Evolutionary conservation across 2,113 vertebrate genomes (phyloP), one percentile per base, ranked within the genome.

Genomic region (Tyto alba): DNA sequence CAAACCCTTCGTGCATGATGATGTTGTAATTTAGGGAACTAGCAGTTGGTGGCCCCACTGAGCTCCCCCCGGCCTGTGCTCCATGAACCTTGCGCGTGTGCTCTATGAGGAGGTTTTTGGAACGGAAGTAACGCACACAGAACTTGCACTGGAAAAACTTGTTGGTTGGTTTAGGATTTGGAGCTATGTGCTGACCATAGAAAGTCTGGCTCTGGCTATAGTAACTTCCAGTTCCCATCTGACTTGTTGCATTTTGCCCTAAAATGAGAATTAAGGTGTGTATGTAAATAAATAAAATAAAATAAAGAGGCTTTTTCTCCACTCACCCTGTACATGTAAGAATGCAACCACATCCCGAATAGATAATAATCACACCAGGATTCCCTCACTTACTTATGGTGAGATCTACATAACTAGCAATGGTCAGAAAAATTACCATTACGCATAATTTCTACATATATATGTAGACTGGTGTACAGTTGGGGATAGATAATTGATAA

Each of bases 71-170:
- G 83, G 97, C 98, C 59, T 98, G 98, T 88, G 98, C 98, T 68
- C 98, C 98, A 82, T 99, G 99, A 95, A 99, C 98, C 95, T 99
- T 99, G 86, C 98, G 99, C 36, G 99, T 99, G 95, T 99, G 99
- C 96, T 99, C 99, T 92, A 98, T 98, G 92, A 99, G 98, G 93
- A 99, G 99, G 79, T 99, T 99, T 98, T 99, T 99, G 38, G 99
- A 99, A 97, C 99, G 98, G 98, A 99, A 99, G 97, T 99, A 99
- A 96, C 99, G 99, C 95, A 99, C 98, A 89, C 99, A 99, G 97
- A 99, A 99, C 96, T 99, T 99, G 98, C 99, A 99, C 96, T 99
- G 99, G 96, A 99, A 99, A 98, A 99, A 99, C 68, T 98, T 99
- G 97, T 75, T 97, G 60, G 94, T 95, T 96, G 98, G 97, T 97